phyloP scores from a whole-genome alignment of 2,888 invertebrate genomes.

The Volucella bombylans region DNA sequence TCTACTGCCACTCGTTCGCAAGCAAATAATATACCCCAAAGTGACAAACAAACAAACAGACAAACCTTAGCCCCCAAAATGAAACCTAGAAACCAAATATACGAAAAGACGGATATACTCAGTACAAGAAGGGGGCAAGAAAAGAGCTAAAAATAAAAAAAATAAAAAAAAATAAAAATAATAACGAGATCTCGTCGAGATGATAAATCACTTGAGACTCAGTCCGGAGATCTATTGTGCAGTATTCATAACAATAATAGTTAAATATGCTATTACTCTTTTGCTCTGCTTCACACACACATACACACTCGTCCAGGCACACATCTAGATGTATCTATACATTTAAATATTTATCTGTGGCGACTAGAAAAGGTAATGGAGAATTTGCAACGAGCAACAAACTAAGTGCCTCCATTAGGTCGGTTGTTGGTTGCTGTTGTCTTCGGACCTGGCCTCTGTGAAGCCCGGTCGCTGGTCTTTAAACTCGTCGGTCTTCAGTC shows the following conservation, averaged over 20 bases:
- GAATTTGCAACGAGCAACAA: conserved; percentile 64
- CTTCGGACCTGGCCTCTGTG: conserved; percentile 28
- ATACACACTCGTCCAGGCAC: neutral
- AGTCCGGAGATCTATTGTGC: conserved; percentile 69
- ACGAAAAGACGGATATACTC: too few species aligned
- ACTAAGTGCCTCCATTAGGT: conserved; percentile 72
- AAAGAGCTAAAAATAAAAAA: neutral
- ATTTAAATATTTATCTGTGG: conserved; percentile 52
- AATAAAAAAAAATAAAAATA: conserved; percentile 47
- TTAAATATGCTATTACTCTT: conserved; percentile 74
- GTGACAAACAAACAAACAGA: conserved; percentile 12
- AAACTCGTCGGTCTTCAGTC: conserved; percentile 1
- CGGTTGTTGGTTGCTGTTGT: conserved; percentile 42
- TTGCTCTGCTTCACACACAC: conserved; percentile 50
- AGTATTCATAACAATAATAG: conserved; percentile 74
- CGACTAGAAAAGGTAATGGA: conserved; percentile 60
- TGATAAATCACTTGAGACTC: conserved; percentile 71
- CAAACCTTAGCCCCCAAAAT: neutral
- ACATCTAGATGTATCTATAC: conserved; percentile 58
- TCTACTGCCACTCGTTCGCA: conserved; percentile 20
- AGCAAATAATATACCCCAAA: neutral
- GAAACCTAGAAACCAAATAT: conserved; percentile 7
- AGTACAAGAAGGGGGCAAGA: neutral
- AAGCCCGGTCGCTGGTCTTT: neutral
- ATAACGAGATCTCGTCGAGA: conserved; percentile 70